These are phyloP conservation scores for Euplexia lucipara DNA, from an alignment of 2,888 invertebrate species.

Conservation along the genomic window DNA sequence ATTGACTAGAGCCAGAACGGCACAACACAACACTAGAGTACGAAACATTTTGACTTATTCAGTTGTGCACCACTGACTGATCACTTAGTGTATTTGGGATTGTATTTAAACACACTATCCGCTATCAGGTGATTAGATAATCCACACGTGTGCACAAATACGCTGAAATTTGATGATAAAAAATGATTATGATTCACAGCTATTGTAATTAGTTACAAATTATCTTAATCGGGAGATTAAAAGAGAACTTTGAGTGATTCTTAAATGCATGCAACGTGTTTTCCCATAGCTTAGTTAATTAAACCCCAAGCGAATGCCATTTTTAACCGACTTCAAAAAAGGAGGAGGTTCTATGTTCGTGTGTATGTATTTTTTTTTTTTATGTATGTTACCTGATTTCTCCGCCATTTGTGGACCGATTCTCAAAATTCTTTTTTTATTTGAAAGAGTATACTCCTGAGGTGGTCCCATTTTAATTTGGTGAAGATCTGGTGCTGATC, in stretches of 20 bases:
- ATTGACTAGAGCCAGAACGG: slow-evolving; percentile 38
- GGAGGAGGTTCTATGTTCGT: too few relatives aligned
- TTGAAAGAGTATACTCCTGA: too few relatives aligned
- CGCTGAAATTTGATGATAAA: slow-evolving; percentile 21
- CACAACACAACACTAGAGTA: slow-evolving; percentile 44
- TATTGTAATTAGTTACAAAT: slow-evolving; percentile 11
- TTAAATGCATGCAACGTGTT: too few relatives aligned
- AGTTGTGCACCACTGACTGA: slow-evolving; percentile 11
- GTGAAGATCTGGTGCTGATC: too few relatives aligned
- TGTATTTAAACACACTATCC: slow-evolving; percentile 20
- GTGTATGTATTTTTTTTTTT: too few relatives aligned
- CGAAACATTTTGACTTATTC: slow-evolving; percentile 45
- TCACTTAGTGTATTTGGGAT: slow-evolving; percentile 8
- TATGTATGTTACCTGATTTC: too few relatives aligned
- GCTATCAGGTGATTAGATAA: slow-evolving; percentile 12
- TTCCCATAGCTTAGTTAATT: too few relatives aligned
- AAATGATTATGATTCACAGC: slow-evolving; percentile 13
- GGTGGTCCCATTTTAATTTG: too few relatives aligned
- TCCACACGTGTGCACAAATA: background rate
- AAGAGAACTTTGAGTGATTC: background rate
- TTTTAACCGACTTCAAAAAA: too few relatives aligned
- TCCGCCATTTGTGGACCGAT: too few relatives aligned
- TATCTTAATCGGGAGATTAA: slow-evolving; percentile 5
- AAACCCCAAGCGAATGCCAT: too few relatives aligned
- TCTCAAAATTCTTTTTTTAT: too few relatives aligned